Base-by-base conservation (phyloP, 1,140 invertebrate genomes). In the Alviniconcha marisindica region DNA sequence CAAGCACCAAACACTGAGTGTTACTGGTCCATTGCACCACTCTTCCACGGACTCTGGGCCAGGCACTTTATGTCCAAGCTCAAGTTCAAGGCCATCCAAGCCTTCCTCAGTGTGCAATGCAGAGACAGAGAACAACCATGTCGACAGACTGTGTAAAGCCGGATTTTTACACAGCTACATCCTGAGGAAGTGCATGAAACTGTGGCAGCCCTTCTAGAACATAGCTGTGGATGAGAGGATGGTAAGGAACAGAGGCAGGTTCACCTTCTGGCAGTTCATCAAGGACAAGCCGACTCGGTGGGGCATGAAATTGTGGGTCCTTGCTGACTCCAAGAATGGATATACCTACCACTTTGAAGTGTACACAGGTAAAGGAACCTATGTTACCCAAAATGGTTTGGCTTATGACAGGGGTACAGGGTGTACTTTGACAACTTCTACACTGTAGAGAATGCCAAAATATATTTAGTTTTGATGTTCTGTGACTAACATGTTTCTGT, bases 241-340 rank as follows among this genome's bases (percentile, higher is more conserved):
- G 66, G 66, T 69, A 4, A 69, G 66, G 28, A 69, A 69, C 31
- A 69, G 66, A 38, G 66, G 28, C 5, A 33, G 66, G 15, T 69
- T 69, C 18, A 10, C 36, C 15, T 69, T 69, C 33, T 31, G 66
- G 3, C 66, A 69, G 66, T 69, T 69, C 18, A 38, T 69, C 28
- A 69, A 69, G 18, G 66, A 69, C 66, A 69, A 69, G 28, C 66
- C 66, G 28, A 69, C 66, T 2, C 18, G 66, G 15, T 69, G 66
- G 66, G 66, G 66, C 31, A 69, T 69, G 66, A 69, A 69, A 69
- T 38, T 69, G 28, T 69, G 66, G 66, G 66, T 69, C 15, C 28
- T 69, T 15, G 66, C 66, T 5, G 36, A 69, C 28, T 69, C 12
- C 28, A 66, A 38, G 33, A 69, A 33, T 69, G 66, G 28, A 5